These are phyloP conservation scores for Axis porcinus DNA, from an alignment of 2,113 vertebrate genomes.

Conservation along the genomic window DNA sequence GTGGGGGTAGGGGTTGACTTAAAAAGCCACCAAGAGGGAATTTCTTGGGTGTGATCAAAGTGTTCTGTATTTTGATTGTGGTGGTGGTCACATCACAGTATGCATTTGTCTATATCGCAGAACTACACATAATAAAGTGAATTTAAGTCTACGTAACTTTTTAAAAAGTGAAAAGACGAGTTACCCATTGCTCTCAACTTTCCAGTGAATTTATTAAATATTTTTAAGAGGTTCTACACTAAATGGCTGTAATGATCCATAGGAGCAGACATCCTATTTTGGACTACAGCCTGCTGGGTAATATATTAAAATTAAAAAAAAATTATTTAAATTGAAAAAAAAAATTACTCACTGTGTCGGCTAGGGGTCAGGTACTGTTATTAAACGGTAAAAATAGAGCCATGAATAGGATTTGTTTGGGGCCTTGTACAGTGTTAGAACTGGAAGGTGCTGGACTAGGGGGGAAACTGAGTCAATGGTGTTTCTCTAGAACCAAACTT, in stretches of 20 bases:
- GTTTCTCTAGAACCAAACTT: not conserved
- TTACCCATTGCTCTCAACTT: not conserved
- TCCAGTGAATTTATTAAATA: not conserved
- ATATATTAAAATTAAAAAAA: not conserved
- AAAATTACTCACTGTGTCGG: not conserved
- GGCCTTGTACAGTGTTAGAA: not conserved
- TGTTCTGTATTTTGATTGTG: not conserved
- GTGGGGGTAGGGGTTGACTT: not conserved
- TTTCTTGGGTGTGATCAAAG: not conserved
- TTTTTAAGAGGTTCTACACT: not conserved
- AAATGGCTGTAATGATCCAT: not conserved
- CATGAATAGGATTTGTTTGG: not conserved
- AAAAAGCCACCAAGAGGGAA: not conserved
- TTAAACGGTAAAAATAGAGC: not conserved
- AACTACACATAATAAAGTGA: not conserved
- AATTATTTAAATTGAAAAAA: slow-evolving; percentile 7
- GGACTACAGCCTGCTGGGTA: not conserved
- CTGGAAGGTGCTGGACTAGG: not conserved
- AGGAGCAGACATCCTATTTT: slow-evolving; percentile 2
- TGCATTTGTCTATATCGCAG: not conserved
- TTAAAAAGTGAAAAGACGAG: not conserved
- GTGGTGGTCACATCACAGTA: not conserved
- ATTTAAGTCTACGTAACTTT: not conserved
- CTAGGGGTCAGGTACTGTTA: not conserved
- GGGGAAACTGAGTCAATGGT: not conserved